phyloP scores from a whole-genome alignment of 2,888 invertebrate species.

The Oxyteleia sp. region DNA sequence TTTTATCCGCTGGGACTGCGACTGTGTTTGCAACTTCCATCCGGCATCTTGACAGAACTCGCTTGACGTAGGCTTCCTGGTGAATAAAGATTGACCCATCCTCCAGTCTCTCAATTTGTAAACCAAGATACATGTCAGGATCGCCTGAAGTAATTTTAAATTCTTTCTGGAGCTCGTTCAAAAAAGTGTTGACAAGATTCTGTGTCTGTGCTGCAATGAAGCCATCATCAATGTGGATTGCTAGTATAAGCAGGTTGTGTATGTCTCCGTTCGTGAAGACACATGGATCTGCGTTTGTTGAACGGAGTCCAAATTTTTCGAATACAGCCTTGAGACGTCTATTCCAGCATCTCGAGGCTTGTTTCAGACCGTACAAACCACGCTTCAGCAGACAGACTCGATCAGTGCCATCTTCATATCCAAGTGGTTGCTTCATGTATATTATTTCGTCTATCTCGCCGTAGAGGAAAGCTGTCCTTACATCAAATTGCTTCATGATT shows the following conservation, averaged over 20 bases:
- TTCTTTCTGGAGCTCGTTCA: constrained; percentile 9
- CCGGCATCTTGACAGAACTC: constrained; percentile 34
- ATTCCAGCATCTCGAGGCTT: constrained; percentile 83
- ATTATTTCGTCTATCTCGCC: constrained; percentile 79
- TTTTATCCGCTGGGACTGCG: not conserved
- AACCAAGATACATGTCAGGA: constrained; percentile 9
- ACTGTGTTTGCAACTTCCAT: constrained; percentile 41
- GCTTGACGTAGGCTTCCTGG: constrained; percentile 42
- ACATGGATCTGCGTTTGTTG: constrained; percentile 80
- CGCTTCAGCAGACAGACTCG: constrained; percentile 80
- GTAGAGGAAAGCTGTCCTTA: too few relatives aligned
- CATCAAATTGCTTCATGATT: too few relatives aligned
- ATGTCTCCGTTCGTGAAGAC: constrained; percentile 73
- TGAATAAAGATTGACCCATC: constrained; percentile 39
- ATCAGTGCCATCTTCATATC: constrained; percentile 77
- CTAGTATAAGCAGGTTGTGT: constrained; percentile 72
- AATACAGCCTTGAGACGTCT: constrained; percentile 76
- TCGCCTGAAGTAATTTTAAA: constrained; percentile 22
- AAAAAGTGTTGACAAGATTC: not conserved
- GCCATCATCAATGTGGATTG: constrained; percentile 81
- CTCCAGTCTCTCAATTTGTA: not conserved
- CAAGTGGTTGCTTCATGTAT: constrained; percentile 82
- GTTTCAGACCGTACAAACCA: constrained; percentile 84
- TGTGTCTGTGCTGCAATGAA: constrained; percentile 45
- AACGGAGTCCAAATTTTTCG: constrained; percentile 73